A percentile compares a stretch with the other conserved stretches of the same genome.
These are phyloP conservation scores for Grammomys dolichurus DNA, from an alignment of 2,113 vertebrate species.

Conservation along the genomic window DNA sequence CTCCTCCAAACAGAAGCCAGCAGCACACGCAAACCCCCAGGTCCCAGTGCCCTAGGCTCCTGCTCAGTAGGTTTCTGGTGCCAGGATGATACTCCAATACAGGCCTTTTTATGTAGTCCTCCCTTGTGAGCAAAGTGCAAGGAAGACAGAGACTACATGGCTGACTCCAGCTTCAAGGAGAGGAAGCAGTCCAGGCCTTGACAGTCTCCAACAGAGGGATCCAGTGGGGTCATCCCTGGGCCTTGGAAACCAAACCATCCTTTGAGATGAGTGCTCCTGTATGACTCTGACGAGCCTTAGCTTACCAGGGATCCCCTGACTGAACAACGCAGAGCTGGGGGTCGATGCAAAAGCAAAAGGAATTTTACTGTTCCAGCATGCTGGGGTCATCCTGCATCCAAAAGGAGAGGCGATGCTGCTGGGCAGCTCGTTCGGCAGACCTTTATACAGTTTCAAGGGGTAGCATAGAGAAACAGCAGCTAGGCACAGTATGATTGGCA, in stretches of 20 bases:
- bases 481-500: no score
- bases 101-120: neutral
- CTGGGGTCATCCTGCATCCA: no score
- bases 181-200: neutral
- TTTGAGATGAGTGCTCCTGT: neutral
- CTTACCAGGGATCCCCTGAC: no score
- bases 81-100: no score
- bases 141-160: neutral
- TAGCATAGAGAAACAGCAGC: no score
- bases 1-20: neutral
- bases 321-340: no score
- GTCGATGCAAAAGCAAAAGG: no score
- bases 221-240: neutral
- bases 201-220: neutral
- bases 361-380: no score
- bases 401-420: no score
- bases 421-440: no score
- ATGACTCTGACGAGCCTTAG: no score
- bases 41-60: neutral
- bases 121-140: neutral
- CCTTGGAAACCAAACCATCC: neutral
- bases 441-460: no score
- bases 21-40: neutral
- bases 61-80: neutral
- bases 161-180: neutral